Evolutionary conservation across 2,113 vertebrate genomes (phyloP).

Genomic region (Rafetus swinhoei): DNA sequence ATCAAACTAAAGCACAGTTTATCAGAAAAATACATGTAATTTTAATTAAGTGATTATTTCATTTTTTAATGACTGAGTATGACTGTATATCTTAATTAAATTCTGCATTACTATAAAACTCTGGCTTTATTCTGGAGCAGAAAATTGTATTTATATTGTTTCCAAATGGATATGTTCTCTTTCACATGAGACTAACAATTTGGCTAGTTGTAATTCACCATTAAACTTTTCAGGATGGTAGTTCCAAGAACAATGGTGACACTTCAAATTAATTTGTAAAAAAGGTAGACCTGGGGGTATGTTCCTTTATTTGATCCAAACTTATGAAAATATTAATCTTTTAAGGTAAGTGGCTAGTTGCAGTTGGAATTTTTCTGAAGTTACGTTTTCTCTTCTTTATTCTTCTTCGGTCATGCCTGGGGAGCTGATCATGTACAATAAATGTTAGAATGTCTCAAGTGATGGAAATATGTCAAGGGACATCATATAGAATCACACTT

Average conservation of each 20-base stretch:
- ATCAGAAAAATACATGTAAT: background rate
- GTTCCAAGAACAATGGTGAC: background rate
- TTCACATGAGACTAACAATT: background rate
- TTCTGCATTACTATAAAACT: background rate
- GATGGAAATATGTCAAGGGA: rapidly evolving
- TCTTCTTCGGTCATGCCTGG: background rate
- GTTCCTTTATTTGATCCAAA: background rate
- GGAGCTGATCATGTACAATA: background rate
- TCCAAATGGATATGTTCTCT: background rate
- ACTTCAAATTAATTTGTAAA: rapidly evolving
- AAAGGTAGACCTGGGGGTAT: background rate
- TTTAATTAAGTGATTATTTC: background rate
- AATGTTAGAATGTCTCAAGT: rapidly evolving
- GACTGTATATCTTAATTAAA: background rate
- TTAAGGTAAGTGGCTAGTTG: rapidly evolving
- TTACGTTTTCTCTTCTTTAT: background rate
- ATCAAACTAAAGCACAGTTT: background rate
- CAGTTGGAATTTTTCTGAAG: background rate
- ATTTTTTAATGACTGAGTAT: background rate
- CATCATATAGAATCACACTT: background rate
- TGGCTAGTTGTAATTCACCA: background rate
- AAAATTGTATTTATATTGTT: background rate
- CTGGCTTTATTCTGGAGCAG: background rate
- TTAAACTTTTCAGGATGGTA: background rate
- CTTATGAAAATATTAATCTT: background rate